Evolutionary conservation across 2,113 vertebrate species (phyloP), one percentile per base, ranked within the genome.

Genomic region (Aramus guarauna): DNA sequence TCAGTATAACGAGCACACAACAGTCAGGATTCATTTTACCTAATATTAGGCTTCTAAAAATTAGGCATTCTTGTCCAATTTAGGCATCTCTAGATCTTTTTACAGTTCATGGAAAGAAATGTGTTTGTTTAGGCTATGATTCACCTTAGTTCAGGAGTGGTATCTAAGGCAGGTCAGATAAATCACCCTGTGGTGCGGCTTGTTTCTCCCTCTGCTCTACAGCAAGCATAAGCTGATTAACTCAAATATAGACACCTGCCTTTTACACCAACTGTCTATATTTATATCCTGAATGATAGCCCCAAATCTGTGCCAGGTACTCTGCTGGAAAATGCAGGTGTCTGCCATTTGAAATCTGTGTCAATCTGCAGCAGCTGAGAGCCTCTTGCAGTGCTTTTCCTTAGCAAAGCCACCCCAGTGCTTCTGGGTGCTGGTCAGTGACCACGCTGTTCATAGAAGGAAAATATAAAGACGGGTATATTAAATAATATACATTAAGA

Each of bases 161-260:
- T 58, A 26, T 27, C 20, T n/a, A 41, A 72, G 36, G 24, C 29
- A 82, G 56, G 60, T 72, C 37, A 75, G 32, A 59, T 56, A 78
- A 75, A 60, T 39, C 1, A 1, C 30, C 39, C 9, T 37, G 3
- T 63, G 39, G 6, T 27, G 12, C 45, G 15, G 27, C 45, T 89
- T 52, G 12, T 80, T 88, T 67, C 50, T 68, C n/a, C 55, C 41
- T 62, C 60, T 85, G 43, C 52, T 85, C 26, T 52, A 39, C 39
- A 68, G 58, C 82, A 85, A 41, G 12, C 36, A 22, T 52, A 75
- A 90, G 41, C 66, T 88, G 69, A 95, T 93, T 94, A 96, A 56
- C 66, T 88, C 66, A 73, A 91, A 82, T 64, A 87, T 24, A 93
- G 87, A 58, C 87, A 94, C 84, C 90, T 96, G 77, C 77, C 84